phyloP scores from a whole-genome alignment of 2,113 vertebrate species.

The Nesoenas mayeri region DNA sequence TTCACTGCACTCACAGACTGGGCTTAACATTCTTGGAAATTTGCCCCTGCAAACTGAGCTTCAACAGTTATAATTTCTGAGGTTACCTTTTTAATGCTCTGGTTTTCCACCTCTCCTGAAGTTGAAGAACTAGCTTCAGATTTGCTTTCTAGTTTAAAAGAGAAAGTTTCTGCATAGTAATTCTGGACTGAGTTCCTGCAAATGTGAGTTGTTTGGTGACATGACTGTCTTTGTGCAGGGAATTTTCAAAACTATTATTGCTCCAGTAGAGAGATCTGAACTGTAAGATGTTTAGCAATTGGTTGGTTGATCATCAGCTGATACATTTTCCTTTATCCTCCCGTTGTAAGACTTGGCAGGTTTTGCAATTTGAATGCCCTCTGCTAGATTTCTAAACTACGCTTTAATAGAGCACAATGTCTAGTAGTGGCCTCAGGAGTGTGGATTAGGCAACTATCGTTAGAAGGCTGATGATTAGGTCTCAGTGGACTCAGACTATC shows the following conservation, averaged over 20 bases:
- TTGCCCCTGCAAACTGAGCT: not conserved
- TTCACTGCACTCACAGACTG: not conserved
- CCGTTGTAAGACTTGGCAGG: not conserved
- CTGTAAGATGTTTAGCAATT: not conserved
- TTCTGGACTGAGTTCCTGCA: not conserved
- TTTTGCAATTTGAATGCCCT: not conserved
- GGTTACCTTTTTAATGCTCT: not conserved
- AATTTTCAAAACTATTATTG: not conserved
- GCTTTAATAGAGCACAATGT: not conserved
- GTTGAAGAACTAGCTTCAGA: not conserved
- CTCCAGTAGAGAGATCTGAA: not conserved
- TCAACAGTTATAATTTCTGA: not conserved
- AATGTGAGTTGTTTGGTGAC: rapidly evolving
- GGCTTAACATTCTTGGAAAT: not conserved
- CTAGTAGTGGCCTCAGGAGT: not conserved
- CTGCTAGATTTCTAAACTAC: not conserved
- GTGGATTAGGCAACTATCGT: not conserved
- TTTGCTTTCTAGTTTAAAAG: not conserved
- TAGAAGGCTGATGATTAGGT: not conserved
- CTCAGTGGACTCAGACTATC: not conserved
- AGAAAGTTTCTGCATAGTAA: not conserved
- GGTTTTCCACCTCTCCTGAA: not conserved
- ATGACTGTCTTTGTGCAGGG: not conserved
- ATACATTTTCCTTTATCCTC: not conserved
- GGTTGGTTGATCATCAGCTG: not conserved